Conservation (phyloP, 2,888 invertebrate genomes). For the Limenitis camilla region DNA sequence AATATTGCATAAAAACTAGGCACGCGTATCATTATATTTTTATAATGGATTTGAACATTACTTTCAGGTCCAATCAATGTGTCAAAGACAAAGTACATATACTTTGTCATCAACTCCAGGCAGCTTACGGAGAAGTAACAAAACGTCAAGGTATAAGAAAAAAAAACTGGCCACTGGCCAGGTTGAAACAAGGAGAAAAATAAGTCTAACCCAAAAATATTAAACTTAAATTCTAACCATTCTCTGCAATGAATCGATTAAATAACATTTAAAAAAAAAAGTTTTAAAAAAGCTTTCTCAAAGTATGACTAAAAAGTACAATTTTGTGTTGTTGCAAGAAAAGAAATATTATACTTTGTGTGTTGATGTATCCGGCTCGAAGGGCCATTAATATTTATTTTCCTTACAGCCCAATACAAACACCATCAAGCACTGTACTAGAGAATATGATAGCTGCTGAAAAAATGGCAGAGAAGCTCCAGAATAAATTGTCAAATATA, state of each 20-base stretch:
- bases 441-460: constrained; percentile 50
- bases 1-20: not conserved
- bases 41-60: not conserved
- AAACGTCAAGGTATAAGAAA: constrained; percentile 59
- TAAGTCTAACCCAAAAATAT: too few species aligned
- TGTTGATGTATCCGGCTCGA: too few species aligned
- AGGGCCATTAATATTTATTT: not conserved
- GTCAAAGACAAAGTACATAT: constrained; percentile 55
- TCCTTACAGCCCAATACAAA: constrained; percentile 52
- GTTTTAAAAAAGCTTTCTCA: too few species aligned
- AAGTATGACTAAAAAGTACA: too few species aligned
- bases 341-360: too few species aligned
- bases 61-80: constrained; percentile 32
- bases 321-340: too few species aligned
- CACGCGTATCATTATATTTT: not conserved
- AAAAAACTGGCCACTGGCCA: too few species aligned
- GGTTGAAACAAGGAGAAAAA: too few species aligned
- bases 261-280: too few species aligned
- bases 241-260: too few species aligned
- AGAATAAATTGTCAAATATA: constrained; percentile 38
- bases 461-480: constrained; percentile 45
- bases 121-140: constrained; percentile 43
- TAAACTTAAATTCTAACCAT: too few species aligned
- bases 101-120: constrained; percentile 50
- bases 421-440: constrained; percentile 34